These are phyloP conservation scores for Acronicta alni DNA, from an alignment of 2,888 invertebrate genomes.

Conservation along the genomic window DNA sequence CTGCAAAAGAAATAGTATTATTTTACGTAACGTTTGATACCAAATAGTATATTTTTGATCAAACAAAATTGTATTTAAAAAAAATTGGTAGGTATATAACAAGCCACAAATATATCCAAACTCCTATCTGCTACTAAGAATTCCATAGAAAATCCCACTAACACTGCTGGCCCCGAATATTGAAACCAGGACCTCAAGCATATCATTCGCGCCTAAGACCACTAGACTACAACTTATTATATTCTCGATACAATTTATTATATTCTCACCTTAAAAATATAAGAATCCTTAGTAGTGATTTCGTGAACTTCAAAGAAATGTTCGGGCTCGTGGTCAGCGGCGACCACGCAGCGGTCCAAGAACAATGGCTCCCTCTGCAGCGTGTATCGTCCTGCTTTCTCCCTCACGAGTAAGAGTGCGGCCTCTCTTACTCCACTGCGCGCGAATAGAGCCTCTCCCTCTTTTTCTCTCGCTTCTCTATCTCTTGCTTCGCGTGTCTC, in stretches of 20 bases:
- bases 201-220: no score
- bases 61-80: no score
- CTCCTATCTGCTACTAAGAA: no score
- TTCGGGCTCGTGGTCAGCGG: conserved; percentile 96
- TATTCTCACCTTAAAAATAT: conserved; percentile 95
- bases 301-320: conserved; percentile 99
- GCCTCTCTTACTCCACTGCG: conserved; percentile 95
- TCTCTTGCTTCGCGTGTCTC: conserved; percentile 83
- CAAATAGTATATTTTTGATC: no score
- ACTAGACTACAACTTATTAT: no score
- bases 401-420: conserved; percentile 95
- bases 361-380: conserved; percentile 96
- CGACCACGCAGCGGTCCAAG: conserved; percentile 97
- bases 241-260: conserved; percentile 4
- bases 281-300: conserved; percentile 97
- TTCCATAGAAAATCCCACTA: no score
- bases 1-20: conserved; percentile 86
- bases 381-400: conserved; percentile 96
- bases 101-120: no score
- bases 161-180: no score
- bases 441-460: conserved; percentile 90
- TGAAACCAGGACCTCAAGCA: no score
- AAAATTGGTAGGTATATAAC: no score
- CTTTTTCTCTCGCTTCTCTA: conserved; percentile 81
- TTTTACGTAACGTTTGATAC: no score